These are phyloP conservation scores for Gisinianus flammeolus DNA, from an alignment of 2,888 invertebrate genomes.

Conservation along the genomic window DNA sequence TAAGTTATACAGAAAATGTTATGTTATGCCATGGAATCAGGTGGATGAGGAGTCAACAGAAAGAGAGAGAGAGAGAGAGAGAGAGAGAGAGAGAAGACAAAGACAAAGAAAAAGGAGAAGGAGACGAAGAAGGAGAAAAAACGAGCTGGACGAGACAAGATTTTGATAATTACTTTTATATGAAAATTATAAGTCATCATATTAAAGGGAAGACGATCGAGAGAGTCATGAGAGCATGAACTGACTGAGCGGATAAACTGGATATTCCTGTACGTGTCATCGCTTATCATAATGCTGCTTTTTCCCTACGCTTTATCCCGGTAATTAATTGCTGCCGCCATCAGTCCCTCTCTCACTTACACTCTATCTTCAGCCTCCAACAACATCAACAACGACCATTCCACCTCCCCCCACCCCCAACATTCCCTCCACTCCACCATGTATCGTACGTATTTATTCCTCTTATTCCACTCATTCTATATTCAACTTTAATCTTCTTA, in stretches of 20 bases:
- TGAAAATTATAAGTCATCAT: slow-evolving; percentile 43
- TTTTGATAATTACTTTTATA: slow-evolving; percentile 41
- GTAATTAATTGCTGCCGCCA: slow-evolving; percentile 43
- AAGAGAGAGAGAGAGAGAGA: background rate
- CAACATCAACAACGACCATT: too few species aligned
- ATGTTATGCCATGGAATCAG: background rate
- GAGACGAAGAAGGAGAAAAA: slow-evolving; percentile 17
- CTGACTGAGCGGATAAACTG: slow-evolving; percentile 38
- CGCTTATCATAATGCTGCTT: slow-evolving; percentile 43
- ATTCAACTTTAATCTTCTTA: slow-evolving; percentile 14
- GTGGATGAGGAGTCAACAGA: background rate
- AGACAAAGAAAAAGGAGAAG: slow-evolving; percentile 13
- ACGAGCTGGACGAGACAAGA: slow-evolving; percentile 39
- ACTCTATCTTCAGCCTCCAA: slow-evolving; percentile 24
- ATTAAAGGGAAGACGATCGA: slow-evolving; percentile 25
- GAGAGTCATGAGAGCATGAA: slow-evolving; percentile 40
- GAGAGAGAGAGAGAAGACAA: background rate
- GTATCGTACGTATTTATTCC: background rate
- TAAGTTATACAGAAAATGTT: background rate
- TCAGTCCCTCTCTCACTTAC: slow-evolving; percentile 32
- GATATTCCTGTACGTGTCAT: slow-evolving; percentile 42
- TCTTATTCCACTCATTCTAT: background rate
- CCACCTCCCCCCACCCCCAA: too few species aligned
- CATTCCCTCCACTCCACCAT: too few species aligned
- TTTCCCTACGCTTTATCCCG: slow-evolving; percentile 32